Percentiles rank a stretch among this genome's conserved stretches.
Conservation (phyloP, 2,888 invertebrate genomes). For the Strigamia maritima region DNA sequence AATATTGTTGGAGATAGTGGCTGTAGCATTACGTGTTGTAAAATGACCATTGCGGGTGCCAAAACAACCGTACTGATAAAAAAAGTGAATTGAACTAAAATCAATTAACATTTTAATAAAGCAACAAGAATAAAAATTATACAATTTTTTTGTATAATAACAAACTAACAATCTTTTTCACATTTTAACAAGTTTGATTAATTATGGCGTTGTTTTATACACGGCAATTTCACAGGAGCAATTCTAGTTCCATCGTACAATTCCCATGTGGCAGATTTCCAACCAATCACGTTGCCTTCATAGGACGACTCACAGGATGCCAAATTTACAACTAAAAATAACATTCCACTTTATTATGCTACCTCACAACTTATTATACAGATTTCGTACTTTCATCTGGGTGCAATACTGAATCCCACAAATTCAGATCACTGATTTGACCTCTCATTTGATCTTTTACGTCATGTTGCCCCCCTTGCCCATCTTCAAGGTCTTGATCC, state of each 20-base stretch:
- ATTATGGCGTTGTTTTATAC: neutral
- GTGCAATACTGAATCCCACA: neutral
- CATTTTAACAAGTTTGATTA: neutral
- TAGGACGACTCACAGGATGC: neutral
- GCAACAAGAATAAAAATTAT: no score
- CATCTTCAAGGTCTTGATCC: neutral
- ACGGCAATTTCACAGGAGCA: neutral
- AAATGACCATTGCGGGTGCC: no score
- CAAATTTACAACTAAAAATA: neutral
- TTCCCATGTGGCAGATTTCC: neutral
- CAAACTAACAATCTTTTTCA: no score
- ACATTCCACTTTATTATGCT: no score
- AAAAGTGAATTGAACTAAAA: no score
- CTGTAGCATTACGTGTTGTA: neutral
- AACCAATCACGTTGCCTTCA: neutral
- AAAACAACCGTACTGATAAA: no score
- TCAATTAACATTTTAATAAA: no score
- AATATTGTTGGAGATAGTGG: neutral
- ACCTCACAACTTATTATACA: neutral
- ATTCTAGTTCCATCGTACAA: neutral
- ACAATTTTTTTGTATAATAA: no score
- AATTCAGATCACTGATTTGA: neutral
- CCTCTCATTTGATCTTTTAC: neutral
- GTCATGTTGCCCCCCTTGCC: neutral
- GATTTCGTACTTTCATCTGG: neutral